A percentile compares a stretch with the other conserved stretches of the same genome.
Conservation (phyloP, 1,140 invertebrate genomes). For the Calliphora vicina region DNA sequence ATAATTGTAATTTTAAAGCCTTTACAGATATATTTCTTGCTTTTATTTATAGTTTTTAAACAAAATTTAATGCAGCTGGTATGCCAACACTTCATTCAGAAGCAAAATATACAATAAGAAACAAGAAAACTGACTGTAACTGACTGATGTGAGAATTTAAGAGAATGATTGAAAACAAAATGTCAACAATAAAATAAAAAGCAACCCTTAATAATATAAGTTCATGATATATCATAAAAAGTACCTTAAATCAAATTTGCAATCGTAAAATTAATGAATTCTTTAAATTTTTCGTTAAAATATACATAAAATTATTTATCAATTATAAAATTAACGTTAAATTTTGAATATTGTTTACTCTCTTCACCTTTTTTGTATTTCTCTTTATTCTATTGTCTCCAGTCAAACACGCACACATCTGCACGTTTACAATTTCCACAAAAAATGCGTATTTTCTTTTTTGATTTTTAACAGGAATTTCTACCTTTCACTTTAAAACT, state of each 20-base stretch:
- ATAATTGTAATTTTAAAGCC: neutral
- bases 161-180: neutral
- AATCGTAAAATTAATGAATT: too few species aligned
- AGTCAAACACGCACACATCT: neutral
- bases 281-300: too few species aligned
- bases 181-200: neutral
- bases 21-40: neutral
- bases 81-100: conserved; percentile 21
- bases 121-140: too few species aligned
- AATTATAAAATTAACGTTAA: too few species aligned
- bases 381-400: neutral
- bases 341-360: too few species aligned
- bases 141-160: conserved; percentile 18
- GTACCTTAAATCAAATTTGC: too few species aligned
- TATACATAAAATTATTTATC: too few species aligned
- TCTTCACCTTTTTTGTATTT: neutral
- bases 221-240: too few species aligned
- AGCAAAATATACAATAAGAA: conserved; percentile 4
- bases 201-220: neutral
- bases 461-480: neutral
- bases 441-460: neutral
- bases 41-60: neutral
- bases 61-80: conserved; percentile 1
- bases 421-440: neutral
- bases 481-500: neutral